These are phyloP conservation scores for Eudasyphora cyanicolor DNA, from an alignment of 2,888 invertebrate species.

Conservation along the genomic window DNA sequence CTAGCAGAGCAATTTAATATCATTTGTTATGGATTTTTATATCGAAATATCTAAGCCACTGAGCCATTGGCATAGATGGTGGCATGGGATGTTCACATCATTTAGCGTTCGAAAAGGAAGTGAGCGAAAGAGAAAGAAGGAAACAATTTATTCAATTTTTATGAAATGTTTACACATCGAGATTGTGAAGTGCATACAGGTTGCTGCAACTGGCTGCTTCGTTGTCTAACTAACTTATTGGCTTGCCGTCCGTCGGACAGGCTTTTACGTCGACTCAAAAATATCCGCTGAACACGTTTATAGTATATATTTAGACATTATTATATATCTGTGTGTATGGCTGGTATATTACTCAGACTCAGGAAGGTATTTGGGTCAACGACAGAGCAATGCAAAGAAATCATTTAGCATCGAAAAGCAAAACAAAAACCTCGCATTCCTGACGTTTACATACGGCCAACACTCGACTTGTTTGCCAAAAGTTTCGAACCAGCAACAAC, in stretches of 20 bases:
- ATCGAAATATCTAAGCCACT: constrained; percentile 3
- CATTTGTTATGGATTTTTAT: constrained; percentile 5
- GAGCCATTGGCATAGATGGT: neutral
- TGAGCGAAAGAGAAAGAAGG: neutral
- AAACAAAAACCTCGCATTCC: constrained; percentile 4
- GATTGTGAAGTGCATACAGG: neutral
- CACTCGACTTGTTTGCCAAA: constrained; percentile 16
- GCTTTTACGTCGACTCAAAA: neutral
- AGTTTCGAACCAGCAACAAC: neutral
- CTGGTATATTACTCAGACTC: constrained; percentile 3
- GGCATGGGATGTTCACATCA: neutral
- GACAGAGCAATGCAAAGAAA: constrained; percentile 30
- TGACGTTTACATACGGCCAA: neutral
- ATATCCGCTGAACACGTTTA: neutral
- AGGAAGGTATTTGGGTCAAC: constrained; percentile 62
- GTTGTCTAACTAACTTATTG: neutral
- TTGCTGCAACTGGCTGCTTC: neutral
- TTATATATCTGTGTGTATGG: constrained; percentile 8
- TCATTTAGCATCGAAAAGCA: constrained; percentile 33
- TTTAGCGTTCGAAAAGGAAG: neutral
- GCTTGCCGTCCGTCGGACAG: neutral
- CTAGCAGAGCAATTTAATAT: constrained; percentile 22
- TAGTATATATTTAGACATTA: neutral
- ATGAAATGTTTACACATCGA: neutral
- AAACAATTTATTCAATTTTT: constrained; percentile 26